Evolutionary conservation across 1,140 invertebrate genomes (phyloP).

Genomic region (Papilio polytes): DNA sequence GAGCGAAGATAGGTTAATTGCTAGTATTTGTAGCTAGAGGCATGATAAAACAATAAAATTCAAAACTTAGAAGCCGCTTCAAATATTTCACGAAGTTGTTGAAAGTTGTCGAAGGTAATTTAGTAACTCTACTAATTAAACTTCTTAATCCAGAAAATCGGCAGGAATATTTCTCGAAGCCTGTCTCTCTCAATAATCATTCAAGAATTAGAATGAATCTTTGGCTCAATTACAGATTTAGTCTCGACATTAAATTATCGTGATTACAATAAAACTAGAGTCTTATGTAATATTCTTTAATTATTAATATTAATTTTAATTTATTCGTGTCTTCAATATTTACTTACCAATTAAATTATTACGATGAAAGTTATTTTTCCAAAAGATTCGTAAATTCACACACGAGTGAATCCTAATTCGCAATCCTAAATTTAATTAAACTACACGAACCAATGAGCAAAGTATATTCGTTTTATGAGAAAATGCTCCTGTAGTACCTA

Average conservation of each 20-base stretch:
- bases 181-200: conserved; percentile 7
- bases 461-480: conserved; percentile 8
- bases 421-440: conserved; percentile 13
- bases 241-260: background rate
- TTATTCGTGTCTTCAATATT: no score
- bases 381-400: conserved; percentile 13
- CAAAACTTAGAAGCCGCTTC: background rate
- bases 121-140: conserved; percentile 20
- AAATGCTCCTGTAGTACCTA: background rate
- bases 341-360: background rate
- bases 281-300: background rate
- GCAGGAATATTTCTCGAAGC: background rate
- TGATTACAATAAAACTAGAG: background rate
- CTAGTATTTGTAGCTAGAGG: background rate
- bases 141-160: conserved; percentile 19
- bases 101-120: conserved; percentile 16
- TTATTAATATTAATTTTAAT: background rate
- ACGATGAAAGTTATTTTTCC: background rate
- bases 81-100: background rate
- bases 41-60: conserved; percentile 2
- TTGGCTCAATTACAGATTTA: conserved; percentile 1
- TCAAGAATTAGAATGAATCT: conserved; percentile 10
- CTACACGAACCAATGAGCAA: background rate
- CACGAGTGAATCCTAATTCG: background rate
- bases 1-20: background rate